Percentiles rank a stretch among this genome's conserved stretches.
These are phyloP conservation scores for Chloroceryle inda DNA, from an alignment of 2,797 vertebrate genomes.

Conservation along the genomic window DNA sequence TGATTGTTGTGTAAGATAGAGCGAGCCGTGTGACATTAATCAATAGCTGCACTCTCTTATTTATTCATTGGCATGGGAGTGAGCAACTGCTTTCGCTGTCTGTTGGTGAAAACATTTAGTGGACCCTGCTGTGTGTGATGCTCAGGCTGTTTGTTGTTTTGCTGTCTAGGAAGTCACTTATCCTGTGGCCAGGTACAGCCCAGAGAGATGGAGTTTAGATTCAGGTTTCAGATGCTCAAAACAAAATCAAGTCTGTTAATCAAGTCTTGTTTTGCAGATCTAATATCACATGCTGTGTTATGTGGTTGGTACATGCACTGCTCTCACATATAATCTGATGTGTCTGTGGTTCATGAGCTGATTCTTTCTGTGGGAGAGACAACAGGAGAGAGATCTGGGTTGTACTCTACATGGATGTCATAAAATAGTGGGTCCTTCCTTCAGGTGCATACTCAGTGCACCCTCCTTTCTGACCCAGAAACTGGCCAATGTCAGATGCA, in stretches of 20 bases:
- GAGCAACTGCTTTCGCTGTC: conserved; percentile 11
- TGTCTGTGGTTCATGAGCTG: neutral
- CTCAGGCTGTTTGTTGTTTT: neutral
- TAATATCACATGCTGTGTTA: rapidly evolving
- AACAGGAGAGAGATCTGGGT: neutral
- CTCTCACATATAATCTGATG: neutral
- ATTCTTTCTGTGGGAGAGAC: neutral
- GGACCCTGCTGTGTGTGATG: neutral
- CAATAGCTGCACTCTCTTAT: conserved; percentile 66
- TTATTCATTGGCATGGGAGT: conserved; percentile 58
- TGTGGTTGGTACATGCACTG: neutral
- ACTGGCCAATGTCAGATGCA: neutral
- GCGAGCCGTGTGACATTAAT: conserved; percentile 43
- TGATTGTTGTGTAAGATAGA: conserved; percentile 47
- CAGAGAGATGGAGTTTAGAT: neutral
- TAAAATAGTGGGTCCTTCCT: neutral
- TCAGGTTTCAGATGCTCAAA: neutral
- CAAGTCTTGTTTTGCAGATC: neutral
- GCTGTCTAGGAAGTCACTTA: neutral
- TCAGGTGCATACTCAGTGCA: neutral
- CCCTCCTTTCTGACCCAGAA: neutral
- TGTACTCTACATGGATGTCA: neutral
- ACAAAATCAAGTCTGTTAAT: neutral
- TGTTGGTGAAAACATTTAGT: conserved; percentile 1
- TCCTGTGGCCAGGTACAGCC: neutral